These are phyloP conservation scores for Cancer borealis DNA, from an alignment of 2,888 invertebrate species.

Conservation along the genomic window DNA sequence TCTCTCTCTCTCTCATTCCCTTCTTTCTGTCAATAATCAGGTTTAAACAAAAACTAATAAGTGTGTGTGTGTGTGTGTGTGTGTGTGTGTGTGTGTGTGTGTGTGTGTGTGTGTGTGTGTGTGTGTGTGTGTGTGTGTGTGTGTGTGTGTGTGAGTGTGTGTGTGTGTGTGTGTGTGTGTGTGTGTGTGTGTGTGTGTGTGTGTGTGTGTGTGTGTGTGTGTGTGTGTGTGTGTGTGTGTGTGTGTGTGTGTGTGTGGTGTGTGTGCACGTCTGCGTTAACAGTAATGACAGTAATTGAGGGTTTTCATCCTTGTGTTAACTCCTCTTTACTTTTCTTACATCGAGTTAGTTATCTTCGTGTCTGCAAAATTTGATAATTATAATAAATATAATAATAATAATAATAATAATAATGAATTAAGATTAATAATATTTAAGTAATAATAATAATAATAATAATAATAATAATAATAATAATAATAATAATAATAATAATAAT, in stretches of 20 bases:
- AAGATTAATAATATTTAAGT: not conserved
- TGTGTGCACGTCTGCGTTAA: not conserved
- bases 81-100: not conserved
- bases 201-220: not conserved
- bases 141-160: not conserved
- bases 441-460: too few species aligned
- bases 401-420: not conserved
- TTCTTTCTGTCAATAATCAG: not conserved
- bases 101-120: not conserved
- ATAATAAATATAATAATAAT: not conserved
- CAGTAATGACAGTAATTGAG: not conserved
- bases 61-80: not conserved
- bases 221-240: too few species aligned
- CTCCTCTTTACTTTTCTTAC: not conserved
- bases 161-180: too few species aligned
- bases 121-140: not conserved
- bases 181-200: too few species aligned
- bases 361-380: not conserved
- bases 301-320: not conserved
- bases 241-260: too few species aligned
- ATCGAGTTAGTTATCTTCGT: not conserved
- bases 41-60: not conserved
- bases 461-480: too few species aligned
- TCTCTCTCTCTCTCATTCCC: conserved; percentile 1
- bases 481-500: not conserved